These are phyloP conservation scores for Sthenelais limicola DNA, from an alignment of 2,888 invertebrate genomes.

Conservation along the genomic window DNA sequence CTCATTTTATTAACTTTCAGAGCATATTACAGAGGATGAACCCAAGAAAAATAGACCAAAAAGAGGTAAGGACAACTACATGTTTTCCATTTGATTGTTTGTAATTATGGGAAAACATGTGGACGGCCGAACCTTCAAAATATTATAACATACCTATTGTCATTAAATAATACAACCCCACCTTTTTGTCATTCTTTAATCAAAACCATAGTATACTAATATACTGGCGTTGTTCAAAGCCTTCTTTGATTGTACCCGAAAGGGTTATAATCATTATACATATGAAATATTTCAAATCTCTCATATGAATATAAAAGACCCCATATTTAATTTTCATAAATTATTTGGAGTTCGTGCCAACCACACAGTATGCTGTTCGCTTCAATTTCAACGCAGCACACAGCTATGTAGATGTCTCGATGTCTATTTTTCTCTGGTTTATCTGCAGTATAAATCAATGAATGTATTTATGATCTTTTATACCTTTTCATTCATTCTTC, in stretches of 20 bases:
- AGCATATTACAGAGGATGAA: slow-evolving; percentile 36
- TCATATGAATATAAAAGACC: too few relatives aligned
- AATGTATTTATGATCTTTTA: too few relatives aligned
- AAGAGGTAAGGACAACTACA: slow-evolving; percentile 39
- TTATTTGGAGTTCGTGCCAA: slow-evolving; percentile 33
- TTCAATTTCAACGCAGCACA: slow-evolving; percentile 1
- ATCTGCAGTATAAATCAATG: too few relatives aligned
- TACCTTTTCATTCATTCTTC: too few relatives aligned
- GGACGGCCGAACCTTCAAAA: slow-evolving; percentile 37
- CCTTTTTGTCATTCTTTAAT: too few relatives aligned
- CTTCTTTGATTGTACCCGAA: too few relatives aligned
- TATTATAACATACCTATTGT: background rate
- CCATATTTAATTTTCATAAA: too few relatives aligned
- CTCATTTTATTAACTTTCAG: slow-evolving; percentile 36
- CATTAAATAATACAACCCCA: background rate
- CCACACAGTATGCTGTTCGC: slow-evolving; percentile 23
- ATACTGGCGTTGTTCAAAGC: too few relatives aligned
- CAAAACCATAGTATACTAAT: too few relatives aligned
- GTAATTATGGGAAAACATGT: slow-evolving; percentile 37
- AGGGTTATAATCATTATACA: too few relatives aligned
- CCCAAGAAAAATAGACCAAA: slow-evolving; percentile 40
- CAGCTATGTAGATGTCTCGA: slow-evolving; percentile 14
- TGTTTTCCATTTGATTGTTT: slow-evolving; percentile 35
- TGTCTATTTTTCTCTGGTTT: slow-evolving; percentile 38
- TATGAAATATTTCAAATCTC: too few relatives aligned